Conservation (phyloP, 2,888 invertebrate genomes). For the Drosophila mimetica region DNA sequence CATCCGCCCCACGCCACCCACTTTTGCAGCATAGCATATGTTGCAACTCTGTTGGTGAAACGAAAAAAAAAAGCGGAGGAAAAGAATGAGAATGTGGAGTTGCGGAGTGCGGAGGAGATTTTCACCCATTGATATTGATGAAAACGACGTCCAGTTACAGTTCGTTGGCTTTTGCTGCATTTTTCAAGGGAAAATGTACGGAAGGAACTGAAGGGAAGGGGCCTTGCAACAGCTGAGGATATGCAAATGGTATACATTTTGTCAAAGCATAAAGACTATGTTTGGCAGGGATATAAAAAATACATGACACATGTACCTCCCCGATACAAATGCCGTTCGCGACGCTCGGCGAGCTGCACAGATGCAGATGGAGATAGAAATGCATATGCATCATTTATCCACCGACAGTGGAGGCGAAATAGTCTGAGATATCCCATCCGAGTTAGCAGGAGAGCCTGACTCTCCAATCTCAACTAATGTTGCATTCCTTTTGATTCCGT, state of each 20-base stretch:
- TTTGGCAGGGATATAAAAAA: conserved; percentile 68
- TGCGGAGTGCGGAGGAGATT: conserved; percentile 15
- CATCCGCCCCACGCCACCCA: not conserved
- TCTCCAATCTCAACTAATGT: conserved; percentile 25
- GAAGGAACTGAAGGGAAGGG: conserved; percentile 40
- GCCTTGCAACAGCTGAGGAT: conserved; percentile 49
- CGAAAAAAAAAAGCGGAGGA: conserved; percentile 44
- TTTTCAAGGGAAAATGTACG: conserved; percentile 65
- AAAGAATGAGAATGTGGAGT: conserved; percentile 14
- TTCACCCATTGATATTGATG: conserved; percentile 75
- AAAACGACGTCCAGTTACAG: conserved; percentile 78
- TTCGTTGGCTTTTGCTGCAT: conserved; percentile 74
- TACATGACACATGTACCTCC: conserved; percentile 68
- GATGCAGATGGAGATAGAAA: conserved; percentile 40
- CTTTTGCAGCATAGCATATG: conserved; percentile 56
- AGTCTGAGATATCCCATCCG: conserved; percentile 9
- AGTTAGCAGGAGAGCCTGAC: not conserved
- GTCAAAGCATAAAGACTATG: conserved; percentile 77
- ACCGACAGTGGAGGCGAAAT: conserved; percentile 14
- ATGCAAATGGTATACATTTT: conserved; percentile 75
- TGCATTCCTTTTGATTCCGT: conserved; percentile 26
- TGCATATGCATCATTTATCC: conserved; percentile 70
- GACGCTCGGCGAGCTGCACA: conserved; percentile 22
- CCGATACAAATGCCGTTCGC: conserved; percentile 41
- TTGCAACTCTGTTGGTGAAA: conserved; percentile 64